Conservation (phyloP, 2,888 invertebrate species). For the Anagyrus pseudococci region DNA sequence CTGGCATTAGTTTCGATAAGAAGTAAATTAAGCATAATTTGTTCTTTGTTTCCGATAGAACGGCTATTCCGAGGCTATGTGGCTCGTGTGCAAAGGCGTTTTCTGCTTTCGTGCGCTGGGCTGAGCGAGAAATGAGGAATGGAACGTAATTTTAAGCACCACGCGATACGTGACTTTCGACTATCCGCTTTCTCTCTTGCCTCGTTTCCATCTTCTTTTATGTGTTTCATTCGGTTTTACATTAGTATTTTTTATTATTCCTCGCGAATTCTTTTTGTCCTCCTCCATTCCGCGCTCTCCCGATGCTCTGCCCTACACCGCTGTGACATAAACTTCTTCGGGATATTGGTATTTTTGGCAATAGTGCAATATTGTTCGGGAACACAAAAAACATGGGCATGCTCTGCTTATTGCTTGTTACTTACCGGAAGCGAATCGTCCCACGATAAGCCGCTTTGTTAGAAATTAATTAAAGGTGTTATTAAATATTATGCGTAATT, state of each 20-base stretch:
- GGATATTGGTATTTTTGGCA: neutral
- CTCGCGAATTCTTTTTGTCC: neutral
- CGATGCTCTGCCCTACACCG: no score
- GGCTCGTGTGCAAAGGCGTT: slow-evolving; percentile 12
- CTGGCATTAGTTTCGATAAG: slow-evolving; percentile 18
- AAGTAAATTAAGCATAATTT: slow-evolving; percentile 23
- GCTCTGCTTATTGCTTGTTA: slow-evolving; percentile 39
- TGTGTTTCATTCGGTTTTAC: slow-evolving; percentile 10
- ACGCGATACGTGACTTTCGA: slow-evolving; percentile 41
- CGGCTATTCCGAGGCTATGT: slow-evolving; percentile 10
- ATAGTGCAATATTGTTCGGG: neutral
- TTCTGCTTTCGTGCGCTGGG: slow-evolving; percentile 20
- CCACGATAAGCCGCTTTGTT: slow-evolving; percentile 59
- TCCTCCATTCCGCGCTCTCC: neutral
- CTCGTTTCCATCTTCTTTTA: neutral
- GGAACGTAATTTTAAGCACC: slow-evolving; percentile 38
- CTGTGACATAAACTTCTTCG: neutral
- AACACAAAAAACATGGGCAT: neutral
- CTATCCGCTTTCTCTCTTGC: slow-evolving; percentile 24
- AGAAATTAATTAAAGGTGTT: slow-evolving; percentile 65
- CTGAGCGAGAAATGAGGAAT: slow-evolving; percentile 35
- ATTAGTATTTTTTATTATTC: slow-evolving; percentile 7
- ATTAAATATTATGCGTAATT: no score
- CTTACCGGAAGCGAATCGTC: slow-evolving; percentile 61
- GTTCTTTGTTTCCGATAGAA: slow-evolving; percentile 15